Conservation (phyloP, 1,140 invertebrate species). For the Apis mellifera region Amel_HAv3.1 CM009937.2:2805501-2806000, state of each 20-base stretch:
- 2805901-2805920: constrained; percentile 42
- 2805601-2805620: no score
- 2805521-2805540: no score
- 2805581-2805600: no score
- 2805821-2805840: constrained; percentile 43
- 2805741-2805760: constrained; percentile 10
- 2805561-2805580: no score
- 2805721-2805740: neutral
- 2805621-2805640: neutral
- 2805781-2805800: constrained; percentile 28
- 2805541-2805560: no score
- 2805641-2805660: neutral
- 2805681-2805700: neutral
- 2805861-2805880: constrained; percentile 28
- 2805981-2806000: constrained; percentile 14
- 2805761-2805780: constrained; percentile 1
- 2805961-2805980: neutral
- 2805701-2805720: neutral
- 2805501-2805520: no score
- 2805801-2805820: constrained; percentile 18
- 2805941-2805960: no score
- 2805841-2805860: constrained; percentile 1
- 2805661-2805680: neutral
- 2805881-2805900: constrained; percentile 1
- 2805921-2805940: constrained; percentile 9